These are phyloP conservation scores for Hermatobates lingyangjiaoensis DNA, from an alignment of 1,140 invertebrate species.

Conservation along the genomic window DNA sequence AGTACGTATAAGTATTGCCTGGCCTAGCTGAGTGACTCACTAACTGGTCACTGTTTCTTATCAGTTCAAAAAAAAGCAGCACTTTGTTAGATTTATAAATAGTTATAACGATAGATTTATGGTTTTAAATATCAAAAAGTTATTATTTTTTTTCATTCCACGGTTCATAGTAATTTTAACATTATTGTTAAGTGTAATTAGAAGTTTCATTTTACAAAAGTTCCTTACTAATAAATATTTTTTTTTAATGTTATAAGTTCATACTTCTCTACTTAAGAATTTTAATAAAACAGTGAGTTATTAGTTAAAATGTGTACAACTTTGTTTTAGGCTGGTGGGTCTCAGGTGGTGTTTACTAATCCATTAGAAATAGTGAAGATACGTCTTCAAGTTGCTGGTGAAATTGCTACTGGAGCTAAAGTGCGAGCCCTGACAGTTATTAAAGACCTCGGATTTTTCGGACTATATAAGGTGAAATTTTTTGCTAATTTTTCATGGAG, in stretches of 20 bases:
- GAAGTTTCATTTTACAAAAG: too few relatives aligned
- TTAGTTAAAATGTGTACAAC: not conserved
- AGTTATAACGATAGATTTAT: too few relatives aligned
- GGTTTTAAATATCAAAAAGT: too few relatives aligned
- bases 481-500: constrained; percentile 1
- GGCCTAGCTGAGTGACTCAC: too few relatives aligned
- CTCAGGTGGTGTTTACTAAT: constrained; percentile 95
- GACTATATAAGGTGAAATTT: constrained; percentile 66
- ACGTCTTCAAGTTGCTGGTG: constrained; percentile 92
- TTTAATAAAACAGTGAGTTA: not conserved
- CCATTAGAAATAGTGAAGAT: constrained; percentile 99
- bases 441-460: constrained; percentile 79
- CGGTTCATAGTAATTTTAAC: too few relatives aligned
- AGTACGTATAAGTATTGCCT: too few relatives aligned
- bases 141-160: too few relatives aligned
- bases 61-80: too few relatives aligned
- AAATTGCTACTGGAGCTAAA: constrained; percentile 67
- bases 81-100: too few relatives aligned
- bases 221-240: not conserved
- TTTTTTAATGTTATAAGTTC: not conserved
- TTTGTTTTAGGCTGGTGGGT: constrained; percentile 56
- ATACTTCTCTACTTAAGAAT: not conserved
- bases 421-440: constrained; percentile 72
- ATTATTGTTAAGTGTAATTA: too few relatives aligned
- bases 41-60: too few relatives aligned